Evolutionary conservation across 2,888 invertebrate genomes (phyloP), one percentile per base, ranked within the genome.

Genomic region (Xiphydria camelus): DNA sequence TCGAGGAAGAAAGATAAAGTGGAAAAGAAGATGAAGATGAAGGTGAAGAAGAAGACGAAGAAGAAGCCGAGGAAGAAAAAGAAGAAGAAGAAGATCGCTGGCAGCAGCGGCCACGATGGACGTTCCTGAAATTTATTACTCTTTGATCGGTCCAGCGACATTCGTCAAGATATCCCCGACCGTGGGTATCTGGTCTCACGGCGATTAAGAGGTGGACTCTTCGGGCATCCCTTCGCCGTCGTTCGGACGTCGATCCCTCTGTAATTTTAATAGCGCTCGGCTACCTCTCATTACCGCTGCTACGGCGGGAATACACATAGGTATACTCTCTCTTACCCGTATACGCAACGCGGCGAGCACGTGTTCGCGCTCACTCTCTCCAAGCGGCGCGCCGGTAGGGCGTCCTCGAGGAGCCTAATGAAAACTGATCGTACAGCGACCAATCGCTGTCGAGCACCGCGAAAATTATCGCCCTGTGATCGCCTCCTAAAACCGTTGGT

Each of bases 391-490:
- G n/a, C n/a, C n/a, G n/a, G n/a, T n/a, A n/a, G n/a, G n/a, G n/a
- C n/a, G n/a, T 12, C 4, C 12, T 12, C 29, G 15, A 29, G 14
- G 15, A 29, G 2, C 29, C 3, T 29, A 29, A 29, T 29, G 29
- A 29, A 29, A 29, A 29, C 29, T 29, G 15, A 29, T 14, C 29
- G n/a, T n/a, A 4, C 18, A 20, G 15, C 19, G 42, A 36, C 47
- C 48, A 40, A 51, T 58, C 45, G 52, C 44, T 46, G 63, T 56
- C 55, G 49, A 38, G 56, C 54, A 60, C 52, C 49, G 53, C 51
- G 52, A 57, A 60, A 64, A 57, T 61, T 56, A 62, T 63, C 53
- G 49, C 49, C 43, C 42, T 33, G 43, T 47, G 61, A 63, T 63
- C 56, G 58, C 55, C 49, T 45, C 54, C 55, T 55, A 57, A 58